A percentile compares a stretch with the other conserved stretches of the same genome.
These are phyloP conservation scores for Epinephelus lanceolatus DNA, from an alignment of 2,113 vertebrate genomes.

Conservation along the genomic window DNA sequence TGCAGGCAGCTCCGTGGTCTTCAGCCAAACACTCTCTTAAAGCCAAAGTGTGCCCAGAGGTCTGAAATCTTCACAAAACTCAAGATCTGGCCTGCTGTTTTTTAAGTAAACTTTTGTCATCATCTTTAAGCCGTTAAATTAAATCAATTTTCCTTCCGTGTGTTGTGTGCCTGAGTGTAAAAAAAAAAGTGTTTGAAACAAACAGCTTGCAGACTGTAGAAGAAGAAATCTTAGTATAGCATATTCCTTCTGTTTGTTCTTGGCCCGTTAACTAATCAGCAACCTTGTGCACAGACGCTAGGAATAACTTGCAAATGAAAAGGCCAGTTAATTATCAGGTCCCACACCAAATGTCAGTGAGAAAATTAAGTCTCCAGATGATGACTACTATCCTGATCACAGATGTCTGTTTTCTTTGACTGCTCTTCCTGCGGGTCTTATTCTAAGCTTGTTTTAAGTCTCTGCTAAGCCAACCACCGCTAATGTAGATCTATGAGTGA, in stretches of 20 bases:
- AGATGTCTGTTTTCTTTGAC: constrained; percentile 74
- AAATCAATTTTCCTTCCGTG: not conserved
- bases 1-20: constrained; percentile 65
- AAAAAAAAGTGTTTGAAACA: constrained; percentile 18
- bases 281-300: constrained; percentile 36
- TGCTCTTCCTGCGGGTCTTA: constrained; percentile 60
- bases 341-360: constrained; percentile 77
- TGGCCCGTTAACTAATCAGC: constrained; percentile 65
- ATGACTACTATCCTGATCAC: constrained; percentile 63
- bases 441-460: constrained; percentile 60
- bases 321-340: constrained; percentile 78
- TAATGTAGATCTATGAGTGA: constrained; percentile 70
- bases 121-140: not conserved
- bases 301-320: constrained; percentile 67
- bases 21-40: constrained; percentile 71
- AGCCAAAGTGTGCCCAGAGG: constrained; percentile 71
- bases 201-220: constrained; percentile 2
- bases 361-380: constrained; percentile 74
- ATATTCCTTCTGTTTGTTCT: constrained; percentile 43
- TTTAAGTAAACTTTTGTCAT: not conserved
- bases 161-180: not conserved
- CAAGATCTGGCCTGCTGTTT: not conserved
- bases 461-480: constrained; percentile 60
- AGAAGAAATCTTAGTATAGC: constrained; percentile 29
- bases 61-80: constrained; percentile 46